Evolutionary conservation across 2,797 vertebrate genomes (phyloP).

Genomic region (Cynopterus sphinx): DNA sequence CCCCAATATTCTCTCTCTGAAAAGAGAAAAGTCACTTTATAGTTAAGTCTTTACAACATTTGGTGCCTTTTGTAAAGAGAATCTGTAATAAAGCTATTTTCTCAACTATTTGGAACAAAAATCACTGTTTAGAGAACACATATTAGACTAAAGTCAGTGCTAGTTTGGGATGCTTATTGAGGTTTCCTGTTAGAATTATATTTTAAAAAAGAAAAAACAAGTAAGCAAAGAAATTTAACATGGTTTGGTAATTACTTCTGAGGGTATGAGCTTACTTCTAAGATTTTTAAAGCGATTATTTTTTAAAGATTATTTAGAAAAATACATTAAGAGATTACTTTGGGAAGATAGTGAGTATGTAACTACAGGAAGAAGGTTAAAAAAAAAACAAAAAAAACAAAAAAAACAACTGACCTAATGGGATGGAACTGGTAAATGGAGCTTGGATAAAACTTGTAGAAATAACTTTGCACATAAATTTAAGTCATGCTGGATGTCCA

Average conservation of each 20-base stretch:
- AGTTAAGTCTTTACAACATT: not conserved
- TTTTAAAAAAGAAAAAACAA: not conserved
- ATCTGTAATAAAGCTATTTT: not conserved
- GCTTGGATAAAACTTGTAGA: not conserved
- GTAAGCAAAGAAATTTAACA: not conserved
- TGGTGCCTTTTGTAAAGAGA: not conserved
- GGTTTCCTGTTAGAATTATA: not conserved
- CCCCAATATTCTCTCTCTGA: not conserved
- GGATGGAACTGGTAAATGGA: not conserved
- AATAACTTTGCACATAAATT: not conserved
- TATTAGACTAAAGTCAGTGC: not conserved
- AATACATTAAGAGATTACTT: not conserved
- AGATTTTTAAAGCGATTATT: not conserved
- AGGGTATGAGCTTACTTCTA: not conserved
- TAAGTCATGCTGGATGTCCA: not conserved
- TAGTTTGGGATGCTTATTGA: not conserved
- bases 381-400: not conserved
- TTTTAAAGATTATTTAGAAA: not conserved
- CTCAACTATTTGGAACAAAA: not conserved
- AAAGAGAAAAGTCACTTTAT: conserved; percentile 32
- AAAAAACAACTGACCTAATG: not conserved
- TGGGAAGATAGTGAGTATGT: not conserved
- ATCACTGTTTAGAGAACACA: not conserved
- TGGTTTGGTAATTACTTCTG: not conserved
- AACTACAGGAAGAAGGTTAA: not conserved